Evolutionary conservation across 1,140 invertebrate species (phyloP).

Genomic region (Vanessa atalanta): DNA sequence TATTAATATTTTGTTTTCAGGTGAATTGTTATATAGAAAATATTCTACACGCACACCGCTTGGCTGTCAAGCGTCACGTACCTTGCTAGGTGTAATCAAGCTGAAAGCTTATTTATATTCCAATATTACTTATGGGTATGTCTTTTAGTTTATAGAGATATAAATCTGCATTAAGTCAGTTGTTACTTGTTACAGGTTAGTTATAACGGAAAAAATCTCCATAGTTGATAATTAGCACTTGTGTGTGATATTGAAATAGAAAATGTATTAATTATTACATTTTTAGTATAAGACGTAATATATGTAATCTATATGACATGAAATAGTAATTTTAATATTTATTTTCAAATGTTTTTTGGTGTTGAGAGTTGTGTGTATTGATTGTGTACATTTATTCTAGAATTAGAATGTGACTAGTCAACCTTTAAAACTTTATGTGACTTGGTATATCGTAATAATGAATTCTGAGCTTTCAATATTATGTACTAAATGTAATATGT

Average conservation of each 20-base stretch:
- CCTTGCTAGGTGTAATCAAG: not conserved
- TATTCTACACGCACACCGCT: not conserved
- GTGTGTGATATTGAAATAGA: not conserved
- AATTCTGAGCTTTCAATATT: conserved; percentile 2
- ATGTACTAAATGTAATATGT: not conserved
- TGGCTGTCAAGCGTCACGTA: not conserved
- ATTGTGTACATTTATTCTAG: not conserved
- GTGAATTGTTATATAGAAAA: not conserved
- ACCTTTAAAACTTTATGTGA: not conserved
- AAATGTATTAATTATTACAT: no score
- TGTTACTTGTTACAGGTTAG: not conserved
- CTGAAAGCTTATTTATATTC: conserved; percentile 6
- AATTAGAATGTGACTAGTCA: conserved; percentile 1
- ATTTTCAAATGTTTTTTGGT: not conserved
- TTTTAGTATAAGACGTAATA: no score
- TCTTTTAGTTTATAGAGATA: not conserved
- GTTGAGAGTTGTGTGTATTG: not conserved
- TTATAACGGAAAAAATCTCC: not conserved
- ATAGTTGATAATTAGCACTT: not conserved
- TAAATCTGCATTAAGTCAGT: not conserved
- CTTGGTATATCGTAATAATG: not conserved
- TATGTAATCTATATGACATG: not conserved
- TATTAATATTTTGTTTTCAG: conserved; percentile 1
- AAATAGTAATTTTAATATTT: not conserved
- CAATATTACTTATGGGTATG: conserved; percentile 1